Evolutionary conservation across 1,140 invertebrate genomes (phyloP).

Genomic region (Anadara kagoshimensis): DNA sequence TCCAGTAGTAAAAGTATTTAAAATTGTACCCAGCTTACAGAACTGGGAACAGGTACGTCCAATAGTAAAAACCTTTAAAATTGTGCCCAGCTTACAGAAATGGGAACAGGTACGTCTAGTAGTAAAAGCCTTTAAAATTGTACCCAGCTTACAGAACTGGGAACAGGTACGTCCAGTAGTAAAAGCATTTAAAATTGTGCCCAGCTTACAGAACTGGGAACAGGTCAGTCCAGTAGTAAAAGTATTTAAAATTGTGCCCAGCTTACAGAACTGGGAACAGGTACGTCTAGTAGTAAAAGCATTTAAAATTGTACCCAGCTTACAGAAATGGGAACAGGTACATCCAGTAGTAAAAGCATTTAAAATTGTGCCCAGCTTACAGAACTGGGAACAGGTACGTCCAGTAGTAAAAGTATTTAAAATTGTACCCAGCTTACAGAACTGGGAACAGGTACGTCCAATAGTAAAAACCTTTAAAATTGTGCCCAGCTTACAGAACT

Average conservation of each 20-base stretch:
- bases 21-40: constrained; percentile 95
- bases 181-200: constrained; percentile 98
- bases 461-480: constrained; percentile 99
- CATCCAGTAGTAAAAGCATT: constrained; percentile 98
- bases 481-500: constrained; percentile 93
- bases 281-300: constrained; percentile 97
- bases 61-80: constrained; percentile 98
- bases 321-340: constrained; percentile 98
- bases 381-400: constrained; percentile 97
- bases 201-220: constrained; percentile 95
- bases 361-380: constrained; percentile 95
- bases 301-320: constrained; percentile 95
- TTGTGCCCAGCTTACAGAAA: constrained; percentile 95
- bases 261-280: constrained; percentile 96
- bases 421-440: constrained; percentile 93
- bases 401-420: constrained; percentile 98
- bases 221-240: no score
- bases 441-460: no score
- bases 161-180: no score
- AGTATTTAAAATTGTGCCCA: constrained; percentile 97
- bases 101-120: no score
- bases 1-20: constrained; percentile 98
- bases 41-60: no score
- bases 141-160: constrained; percentile 96
- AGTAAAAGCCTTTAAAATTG: constrained; percentile 98